Conservation (phyloP, 2,113 vertebrate species). For the Chionis minor region DNA sequence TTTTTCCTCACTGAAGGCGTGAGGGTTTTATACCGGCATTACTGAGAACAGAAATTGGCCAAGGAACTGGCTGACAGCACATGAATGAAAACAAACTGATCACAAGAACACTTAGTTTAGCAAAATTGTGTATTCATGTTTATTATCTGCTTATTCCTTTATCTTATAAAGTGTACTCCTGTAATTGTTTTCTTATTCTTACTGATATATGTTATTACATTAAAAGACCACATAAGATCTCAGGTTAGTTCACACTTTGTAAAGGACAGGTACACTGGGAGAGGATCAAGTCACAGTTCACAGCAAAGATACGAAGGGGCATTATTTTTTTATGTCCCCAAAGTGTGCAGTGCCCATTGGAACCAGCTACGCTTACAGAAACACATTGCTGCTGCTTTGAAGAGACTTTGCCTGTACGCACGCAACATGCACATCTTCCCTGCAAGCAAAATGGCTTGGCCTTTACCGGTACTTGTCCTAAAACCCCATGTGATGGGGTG, state of each 20-base stretch:
- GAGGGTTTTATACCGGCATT: not conserved
- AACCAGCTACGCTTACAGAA: not conserved
- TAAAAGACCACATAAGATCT: not conserved
- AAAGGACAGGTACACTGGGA: not conserved
- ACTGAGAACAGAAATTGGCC: not conserved
- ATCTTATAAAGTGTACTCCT: not conserved
- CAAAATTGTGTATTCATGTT: not conserved
- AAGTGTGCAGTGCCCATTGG: fast-evolving
- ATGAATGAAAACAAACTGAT: not conserved
- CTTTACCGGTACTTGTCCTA: not conserved
- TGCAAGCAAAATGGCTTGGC: fast-evolving
- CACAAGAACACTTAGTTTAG: not conserved
- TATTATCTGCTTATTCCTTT: not conserved
- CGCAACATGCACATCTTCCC: fast-evolving
- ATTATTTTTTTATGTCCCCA: not conserved
- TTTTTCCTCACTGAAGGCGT: not conserved
- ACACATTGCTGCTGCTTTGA: fast-evolving
- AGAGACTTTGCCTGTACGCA: not conserved
- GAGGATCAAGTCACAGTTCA: not conserved
- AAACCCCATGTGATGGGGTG: fast-evolving
- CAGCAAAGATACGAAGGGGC: not conserved
- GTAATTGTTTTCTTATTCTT: fast-evolving
- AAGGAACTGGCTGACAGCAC: not conserved
- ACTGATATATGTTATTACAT: fast-evolving
- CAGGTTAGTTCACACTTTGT: not conserved